These are phyloP conservation scores for Setophaga coronata DNA, from an alignment of 2,113 vertebrate species.

Conservation along the genomic window DNA sequence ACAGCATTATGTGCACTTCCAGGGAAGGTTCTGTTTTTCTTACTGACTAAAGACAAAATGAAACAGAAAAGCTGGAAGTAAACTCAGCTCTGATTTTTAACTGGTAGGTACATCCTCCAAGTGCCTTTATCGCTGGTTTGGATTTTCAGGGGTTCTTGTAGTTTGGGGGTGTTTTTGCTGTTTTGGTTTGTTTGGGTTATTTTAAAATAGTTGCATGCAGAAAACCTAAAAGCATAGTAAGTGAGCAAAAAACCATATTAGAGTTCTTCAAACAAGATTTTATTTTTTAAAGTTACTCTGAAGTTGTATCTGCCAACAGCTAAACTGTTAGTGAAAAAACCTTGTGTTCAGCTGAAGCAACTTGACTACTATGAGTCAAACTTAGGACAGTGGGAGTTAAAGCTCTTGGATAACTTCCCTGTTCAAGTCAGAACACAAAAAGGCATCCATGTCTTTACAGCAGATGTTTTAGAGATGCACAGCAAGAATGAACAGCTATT, in stretches of 20 bases:
- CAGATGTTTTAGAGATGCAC: neutral
- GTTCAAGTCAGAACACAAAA: neutral
- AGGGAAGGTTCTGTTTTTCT: neutral
- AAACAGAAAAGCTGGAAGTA: neutral
- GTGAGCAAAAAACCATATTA: neutral
- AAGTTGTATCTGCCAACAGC: neutral
- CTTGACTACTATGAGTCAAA: neutral
- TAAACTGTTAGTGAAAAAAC: neutral
- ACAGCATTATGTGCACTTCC: neutral
- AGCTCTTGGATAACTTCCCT: neutral
- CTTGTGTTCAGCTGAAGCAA: neutral
- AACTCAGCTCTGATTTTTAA: neutral
- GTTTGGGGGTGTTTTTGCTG: neutral
- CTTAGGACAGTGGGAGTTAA: neutral
- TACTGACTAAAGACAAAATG: neutral
- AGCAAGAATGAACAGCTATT: neutral
- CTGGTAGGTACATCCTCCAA: neutral
- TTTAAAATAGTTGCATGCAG: neutral
- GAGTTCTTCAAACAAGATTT: neutral
- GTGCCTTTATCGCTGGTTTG: neutral
- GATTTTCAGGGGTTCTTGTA: neutral
- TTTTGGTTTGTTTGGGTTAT: neutral
- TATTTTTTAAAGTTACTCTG: neutral
- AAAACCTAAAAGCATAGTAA: neutral
- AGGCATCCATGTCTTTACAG: neutral